Evolutionary conservation across 2,797 vertebrate genomes (phyloP), one percentile per base, ranked within the genome.

Genomic region (Hyperoplus immaculatus): DNA sequence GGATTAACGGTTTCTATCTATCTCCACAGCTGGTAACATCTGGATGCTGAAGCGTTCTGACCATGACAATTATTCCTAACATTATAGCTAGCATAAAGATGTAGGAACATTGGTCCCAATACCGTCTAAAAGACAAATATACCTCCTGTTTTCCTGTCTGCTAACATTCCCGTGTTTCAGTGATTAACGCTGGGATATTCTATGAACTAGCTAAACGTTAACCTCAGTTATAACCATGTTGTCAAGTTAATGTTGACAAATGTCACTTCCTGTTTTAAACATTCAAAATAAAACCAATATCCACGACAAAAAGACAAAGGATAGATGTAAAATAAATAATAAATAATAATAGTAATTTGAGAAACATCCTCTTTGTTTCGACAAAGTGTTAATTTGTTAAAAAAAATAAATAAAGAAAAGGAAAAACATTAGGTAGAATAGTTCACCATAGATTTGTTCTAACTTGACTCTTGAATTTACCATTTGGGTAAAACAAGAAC

Each of bases 21-120:
- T 6, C 75, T 59, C 47, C 68, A 45, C 85, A 75, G 67, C n/a
- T 81, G 75, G 12, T 7, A 87, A 84, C 92, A 93, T 92, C 85
- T 90, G 87, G 75, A 18, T 51, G 53, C 39, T 55, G 7, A 57
- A 12, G 12, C 15, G 63, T 3, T 56, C 51, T 2, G n/a, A 54
- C 7, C 39, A 39, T 9, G 41, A 66, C 14, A 14, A 3, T 9
- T 8, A 39, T 2, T 13, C 43, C 11, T 1, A 15, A 39, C 73
- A 78, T 64, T 1, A 50, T 45, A 50, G 42, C 29, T 18, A 4
- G 38, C 13, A 56, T 13, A 3, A 3, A 39, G 6, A 21, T 60
- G 43, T n/a, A 2, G n/a, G 38, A 36, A 9, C 6, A 38, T 11
- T 15, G 1, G 2, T 7, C 3, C 5, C 0, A 1, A 46, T 29